Evolutionary conservation across 2,888 invertebrate genomes (phyloP), one percentile per base, ranked within the genome.

Genomic region (Aphidoletes aphidimyza): DNA sequence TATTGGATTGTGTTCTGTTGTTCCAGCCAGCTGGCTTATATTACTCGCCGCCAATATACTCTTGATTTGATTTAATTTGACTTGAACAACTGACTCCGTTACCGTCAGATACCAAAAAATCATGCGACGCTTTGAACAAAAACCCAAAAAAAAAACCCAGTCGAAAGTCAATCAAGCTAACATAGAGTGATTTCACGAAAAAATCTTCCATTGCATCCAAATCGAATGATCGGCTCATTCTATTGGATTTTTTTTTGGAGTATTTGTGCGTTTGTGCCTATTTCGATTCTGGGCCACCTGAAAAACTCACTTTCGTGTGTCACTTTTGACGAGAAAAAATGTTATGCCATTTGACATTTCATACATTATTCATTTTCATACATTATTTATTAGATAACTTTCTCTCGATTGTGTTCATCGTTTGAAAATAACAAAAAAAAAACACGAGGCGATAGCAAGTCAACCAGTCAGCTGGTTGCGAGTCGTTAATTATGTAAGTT

Each of bases 331-430:
- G 17, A 30, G 69, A 69, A 69, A 69, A 69, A 69, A 69, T 69
- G 69, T 69, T 69, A 69, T 69, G 69, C 69, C 69, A 69, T 30
- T 69, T 69, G 69, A 69, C 26, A 69, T 30, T 69, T 69, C 34
- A 69, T 69, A 69, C 69, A 69, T 69, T 69, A 69, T 69, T 69
- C 69, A 69, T 69, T 69, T 69, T 69, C 69, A 69, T 69, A 69
- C 69, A 69, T 69, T 69, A 69, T 69, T 69, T 69, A 69, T 69
- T 69, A 69, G 69, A 69, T 30, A 69, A 30, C 30, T 69, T 14
- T 69, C 69, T 26, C 11, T 69, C 34, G 54, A 8, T 54, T 54
- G n/a, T 54, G 54, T 54, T 54, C 54, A 54, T 26, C 14, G 34
- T 11, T 14, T 14, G 30, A 69, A 1, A 69, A 34, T 30, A 69